phyloP scores from a whole-genome alignment of 2,888 invertebrate species.

The Noctua comes region DNA sequence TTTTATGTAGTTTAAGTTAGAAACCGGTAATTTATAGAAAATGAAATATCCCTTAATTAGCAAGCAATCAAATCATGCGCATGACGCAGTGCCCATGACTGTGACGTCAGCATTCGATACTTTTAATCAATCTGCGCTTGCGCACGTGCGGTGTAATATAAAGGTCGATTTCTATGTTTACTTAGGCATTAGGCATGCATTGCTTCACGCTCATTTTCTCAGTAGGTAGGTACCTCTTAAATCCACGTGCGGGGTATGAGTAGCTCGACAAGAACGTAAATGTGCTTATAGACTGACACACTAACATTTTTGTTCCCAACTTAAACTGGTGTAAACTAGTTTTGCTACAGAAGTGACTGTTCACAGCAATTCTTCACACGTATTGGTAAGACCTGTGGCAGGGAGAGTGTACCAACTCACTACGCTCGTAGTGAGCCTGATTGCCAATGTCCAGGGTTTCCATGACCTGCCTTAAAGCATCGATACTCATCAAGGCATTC shows the following conservation, averaged over 20 bases:
- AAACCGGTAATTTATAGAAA: not conserved
- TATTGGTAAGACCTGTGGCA: not conserved
- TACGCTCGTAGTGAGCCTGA: not conserved
- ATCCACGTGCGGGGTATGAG: conserved; percentile 45
- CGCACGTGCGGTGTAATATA: conserved; percentile 52
- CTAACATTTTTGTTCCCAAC: not conserved
- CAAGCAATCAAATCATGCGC: conserved; percentile 32
- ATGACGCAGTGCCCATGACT: conserved; percentile 22
- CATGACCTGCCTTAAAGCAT: not conserved
- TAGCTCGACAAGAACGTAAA: conserved; percentile 8
- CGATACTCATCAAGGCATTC: not conserved
- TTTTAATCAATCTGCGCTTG: conserved; percentile 55
- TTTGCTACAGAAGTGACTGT: not conserved
- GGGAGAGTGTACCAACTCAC: not conserved
- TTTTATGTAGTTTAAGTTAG: conserved; percentile 1
- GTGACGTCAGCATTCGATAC: conserved; percentile 57
- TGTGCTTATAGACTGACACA: conserved; percentile 14
- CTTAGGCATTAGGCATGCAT: conserved; percentile 43
- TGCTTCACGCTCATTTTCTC: conserved; percentile 54
- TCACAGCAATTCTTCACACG: not conserved
- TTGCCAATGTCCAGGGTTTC: not conserved
- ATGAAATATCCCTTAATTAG: conserved; percentile 32
- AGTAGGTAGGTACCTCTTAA: conserved; percentile 23
- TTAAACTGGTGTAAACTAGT: not conserved
- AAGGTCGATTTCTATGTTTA: conserved; percentile 57